Conservation (phyloP, 2,113 vertebrate species). For the Rhinolophus sinicus region DNA sequence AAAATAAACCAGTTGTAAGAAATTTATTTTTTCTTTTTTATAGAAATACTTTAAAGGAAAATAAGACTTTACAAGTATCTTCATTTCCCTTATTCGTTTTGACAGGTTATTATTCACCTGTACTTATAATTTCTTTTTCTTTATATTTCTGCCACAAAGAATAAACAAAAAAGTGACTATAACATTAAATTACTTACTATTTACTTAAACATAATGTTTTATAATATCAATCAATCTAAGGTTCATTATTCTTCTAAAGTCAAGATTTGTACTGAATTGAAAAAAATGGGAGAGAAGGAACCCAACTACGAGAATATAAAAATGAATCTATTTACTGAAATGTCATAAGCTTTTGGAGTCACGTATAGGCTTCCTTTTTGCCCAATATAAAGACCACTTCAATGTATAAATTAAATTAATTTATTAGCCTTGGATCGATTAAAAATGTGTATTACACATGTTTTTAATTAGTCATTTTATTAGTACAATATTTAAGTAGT, state of each 20-base stretch:
- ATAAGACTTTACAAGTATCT: constrained; percentile 63
- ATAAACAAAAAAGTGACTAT: not conserved
- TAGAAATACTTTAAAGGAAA: constrained; percentile 67
- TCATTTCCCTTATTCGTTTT: constrained; percentile 63
- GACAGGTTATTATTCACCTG: constrained; percentile 53
- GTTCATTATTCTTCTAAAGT: not conserved
- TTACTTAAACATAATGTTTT: constrained; percentile 13
- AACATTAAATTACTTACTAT: not conserved
- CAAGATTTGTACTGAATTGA: not conserved
- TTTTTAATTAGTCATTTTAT: not conserved
- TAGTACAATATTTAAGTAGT: not conserved
- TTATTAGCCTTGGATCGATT: not conserved
- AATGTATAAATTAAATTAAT: not conserved
- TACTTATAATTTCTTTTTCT: constrained; percentile 50
- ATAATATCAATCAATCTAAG: not conserved
- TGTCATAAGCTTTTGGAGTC: not conserved
- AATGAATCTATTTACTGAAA: not conserved
- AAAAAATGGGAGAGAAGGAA: not conserved
- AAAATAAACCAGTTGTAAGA: constrained; percentile 56
- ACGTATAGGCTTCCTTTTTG: not conserved
- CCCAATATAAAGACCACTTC: not conserved
- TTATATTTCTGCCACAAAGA: constrained; percentile 41
- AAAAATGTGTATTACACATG: not conserved
- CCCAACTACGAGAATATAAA: not conserved
- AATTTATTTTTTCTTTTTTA: constrained; percentile 31